Percentiles rank a stretch among this genome's conserved stretches.
Evolutionary conservation across 2,113 vertebrate genomes (phyloP).

Genomic region (Scatophagus argus): DNA sequence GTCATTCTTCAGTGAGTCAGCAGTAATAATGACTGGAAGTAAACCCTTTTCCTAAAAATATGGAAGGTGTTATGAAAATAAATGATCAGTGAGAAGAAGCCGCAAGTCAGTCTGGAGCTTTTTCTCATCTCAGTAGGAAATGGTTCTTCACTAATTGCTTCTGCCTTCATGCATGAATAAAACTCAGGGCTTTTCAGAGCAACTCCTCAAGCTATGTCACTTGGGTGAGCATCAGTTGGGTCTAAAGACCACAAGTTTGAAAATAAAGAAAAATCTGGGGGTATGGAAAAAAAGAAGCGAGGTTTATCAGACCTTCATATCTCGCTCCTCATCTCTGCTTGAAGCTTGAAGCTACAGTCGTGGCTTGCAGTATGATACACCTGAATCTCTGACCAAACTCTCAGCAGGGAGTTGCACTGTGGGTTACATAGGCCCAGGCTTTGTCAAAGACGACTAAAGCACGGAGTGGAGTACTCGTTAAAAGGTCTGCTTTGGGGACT

Average conservation of each 20-base stretch:
- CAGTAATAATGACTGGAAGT: background rate
- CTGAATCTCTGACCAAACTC: background rate
- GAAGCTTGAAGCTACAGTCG: background rate
- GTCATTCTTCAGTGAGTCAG: slow-evolving; percentile 21
- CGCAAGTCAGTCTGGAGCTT: background rate
- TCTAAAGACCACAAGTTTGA: no score
- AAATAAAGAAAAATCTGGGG: no score
- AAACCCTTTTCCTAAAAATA: background rate
- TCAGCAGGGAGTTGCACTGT: background rate
- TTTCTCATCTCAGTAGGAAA: slow-evolving; percentile 12
- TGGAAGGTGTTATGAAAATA: background rate
- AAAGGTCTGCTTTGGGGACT: background rate
- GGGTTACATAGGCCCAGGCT: background rate
- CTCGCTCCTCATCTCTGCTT: background rate
- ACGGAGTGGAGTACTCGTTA: no score
- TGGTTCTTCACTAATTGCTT: background rate
- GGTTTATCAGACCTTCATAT: background rate
- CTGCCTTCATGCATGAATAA: background rate
- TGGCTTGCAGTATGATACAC: background rate
- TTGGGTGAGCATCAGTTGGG: background rate
- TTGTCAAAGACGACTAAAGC: background rate
- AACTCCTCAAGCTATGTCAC: background rate
- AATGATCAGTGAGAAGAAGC: slow-evolving; percentile 18
- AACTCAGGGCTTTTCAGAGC: background rate
- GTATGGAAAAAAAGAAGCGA: background rate